These are phyloP conservation scores for Geopemphigus sp. DNA, from an alignment of 1,140 invertebrate species.

Conservation along the genomic window DNA sequence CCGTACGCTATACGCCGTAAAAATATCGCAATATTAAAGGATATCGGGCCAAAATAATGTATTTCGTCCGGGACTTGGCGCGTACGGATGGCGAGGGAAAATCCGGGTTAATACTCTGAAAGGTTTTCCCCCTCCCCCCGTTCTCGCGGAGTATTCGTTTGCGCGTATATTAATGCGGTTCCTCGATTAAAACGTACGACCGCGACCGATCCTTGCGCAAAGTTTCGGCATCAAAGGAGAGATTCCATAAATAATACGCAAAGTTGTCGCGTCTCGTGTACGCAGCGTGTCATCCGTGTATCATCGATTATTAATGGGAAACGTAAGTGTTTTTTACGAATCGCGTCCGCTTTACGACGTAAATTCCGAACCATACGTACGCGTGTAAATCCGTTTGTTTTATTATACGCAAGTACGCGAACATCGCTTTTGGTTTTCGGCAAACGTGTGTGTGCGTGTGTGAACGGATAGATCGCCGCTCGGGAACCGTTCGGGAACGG, in stretches of 20 bases:
- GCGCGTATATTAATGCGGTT: not conserved
- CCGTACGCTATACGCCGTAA: too few relatives aligned
- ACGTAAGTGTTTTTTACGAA: not conserved
- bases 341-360: not conserved
- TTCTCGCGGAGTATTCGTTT: too few relatives aligned
- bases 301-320: not conserved
- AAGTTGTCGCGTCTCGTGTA: too few relatives aligned
- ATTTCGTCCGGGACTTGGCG: too few relatives aligned
- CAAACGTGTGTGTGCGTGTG: not conserved
- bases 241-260: not conserved
- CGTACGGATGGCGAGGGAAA: too few relatives aligned
- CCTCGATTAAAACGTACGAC: not conserved
- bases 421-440: not conserved
- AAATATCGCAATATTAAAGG: too few relatives aligned
- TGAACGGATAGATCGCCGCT: not conserved
- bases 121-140: too few relatives aligned
- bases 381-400: not conserved
- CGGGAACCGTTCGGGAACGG: not conserved
- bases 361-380: not conserved
- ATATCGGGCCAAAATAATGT: too few relatives aligned
- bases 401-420: not conserved
- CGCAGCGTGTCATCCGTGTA: too few relatives aligned
- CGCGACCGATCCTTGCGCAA: not conserved
- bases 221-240: conserved; percentile 7
- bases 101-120: too few relatives aligned